Conservation (phyloP, 1,140 invertebrate genomes). For the Venturia canescens region DNA sequence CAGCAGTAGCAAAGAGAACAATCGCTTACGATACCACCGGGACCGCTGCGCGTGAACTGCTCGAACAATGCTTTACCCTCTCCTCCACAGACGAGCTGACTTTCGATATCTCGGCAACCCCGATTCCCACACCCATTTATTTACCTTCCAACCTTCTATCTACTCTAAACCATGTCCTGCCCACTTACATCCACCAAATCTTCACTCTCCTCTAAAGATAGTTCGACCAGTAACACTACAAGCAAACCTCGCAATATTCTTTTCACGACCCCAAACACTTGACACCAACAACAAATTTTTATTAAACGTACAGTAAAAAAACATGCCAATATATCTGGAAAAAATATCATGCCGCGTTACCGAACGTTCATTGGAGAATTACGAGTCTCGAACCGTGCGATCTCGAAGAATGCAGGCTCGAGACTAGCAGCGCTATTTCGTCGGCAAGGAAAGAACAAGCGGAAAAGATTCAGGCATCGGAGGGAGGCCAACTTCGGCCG, state of each 20-base stretch:
- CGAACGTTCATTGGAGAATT: too few species aligned
- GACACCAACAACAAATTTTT: too few species aligned
- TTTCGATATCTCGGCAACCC: constrained; percentile 33
- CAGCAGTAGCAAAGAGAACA: constrained; percentile 54
- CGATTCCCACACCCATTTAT: neutral
- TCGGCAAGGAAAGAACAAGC: too few species aligned
- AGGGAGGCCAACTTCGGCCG: too few species aligned
- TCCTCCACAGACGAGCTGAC: constrained; percentile 36
- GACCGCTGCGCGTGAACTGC: constrained; percentile 56
- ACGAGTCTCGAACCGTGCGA: too few species aligned
- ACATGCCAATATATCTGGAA: too few species aligned
- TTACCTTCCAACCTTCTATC: neutral
- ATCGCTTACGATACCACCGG: constrained; percentile 56
- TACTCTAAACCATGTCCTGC: neutral
- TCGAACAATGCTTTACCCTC: constrained; percentile 27
- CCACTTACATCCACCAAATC: neutral
- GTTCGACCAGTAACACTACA: neutral
- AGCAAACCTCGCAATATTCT: neutral
- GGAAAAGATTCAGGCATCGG: too few species aligned
- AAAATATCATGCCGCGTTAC: too few species aligned
- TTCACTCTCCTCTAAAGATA: neutral
- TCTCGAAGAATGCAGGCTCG: too few species aligned
- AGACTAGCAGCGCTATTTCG: too few species aligned
- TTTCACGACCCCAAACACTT: too few species aligned
- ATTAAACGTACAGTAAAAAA: too few species aligned